Base-by-base conservation (phyloP, 2,797 vertebrate species). In the Fistularia tabacaria region DNA sequence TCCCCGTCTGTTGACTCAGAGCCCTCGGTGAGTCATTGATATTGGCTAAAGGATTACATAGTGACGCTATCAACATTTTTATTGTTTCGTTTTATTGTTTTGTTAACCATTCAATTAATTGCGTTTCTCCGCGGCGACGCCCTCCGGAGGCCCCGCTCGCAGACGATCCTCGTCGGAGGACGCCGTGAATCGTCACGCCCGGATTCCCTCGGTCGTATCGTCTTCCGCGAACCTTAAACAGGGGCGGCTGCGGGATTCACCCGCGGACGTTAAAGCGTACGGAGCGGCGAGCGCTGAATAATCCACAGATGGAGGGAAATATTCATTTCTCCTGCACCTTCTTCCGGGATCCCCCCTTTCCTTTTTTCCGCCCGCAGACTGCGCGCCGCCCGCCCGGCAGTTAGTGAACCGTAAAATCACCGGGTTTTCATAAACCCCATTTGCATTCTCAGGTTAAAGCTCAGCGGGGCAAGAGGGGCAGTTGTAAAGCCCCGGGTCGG, bases 371-470 rank as follows among this genome's bases (percentile, higher is more conserved):
- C n/a, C 11, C 1, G 49, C 14, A 51, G 58, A 68, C 65, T 59
- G 58, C 62, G 69, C 54, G 59, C 74, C 73, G 61, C 77, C 74
- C 77, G 79, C 67, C 67, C 80, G 64, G 66, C 54, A 74, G 59
- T 14, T 72, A 59, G 68, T 71, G 73, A 80, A 80, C 70, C 76
- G 45, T 85, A 75, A 86, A 88, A 87, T 87, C 80, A 78, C 76
- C 85, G 66, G 66, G 71, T 82, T 87, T 83, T 80, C 75, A 72
- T 67, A 69, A 71, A 77, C 62, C 71, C 62, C 36, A 82, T 83
- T 80, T 84, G 73, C 81, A 81, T 81, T 77, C 64, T 67, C 68
- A 75, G 84, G 83, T 88, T 78, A 76, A 85, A 79, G 73, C 80
- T 82, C 86, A 86, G 65, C 85, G 82, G 79, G 73, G 57, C 80